phyloP scores from a whole-genome alignment of 2,113 vertebrate genomes.

The Alethe castanea region DNA sequence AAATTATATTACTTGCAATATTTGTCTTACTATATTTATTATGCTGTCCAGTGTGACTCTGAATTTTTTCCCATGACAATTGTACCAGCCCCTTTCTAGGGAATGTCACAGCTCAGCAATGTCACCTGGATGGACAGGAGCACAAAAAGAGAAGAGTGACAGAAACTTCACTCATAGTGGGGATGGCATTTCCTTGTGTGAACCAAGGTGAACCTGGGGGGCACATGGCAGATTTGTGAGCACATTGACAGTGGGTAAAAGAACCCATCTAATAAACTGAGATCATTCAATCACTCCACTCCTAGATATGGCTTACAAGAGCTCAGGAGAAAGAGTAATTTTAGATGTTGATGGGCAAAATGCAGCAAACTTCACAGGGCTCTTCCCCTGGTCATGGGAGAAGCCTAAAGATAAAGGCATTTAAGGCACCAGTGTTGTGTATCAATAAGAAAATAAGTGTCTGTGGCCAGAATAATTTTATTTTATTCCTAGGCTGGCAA shows the following conservation, averaged over 20 bases:
- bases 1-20: neutral
- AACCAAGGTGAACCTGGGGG: neutral
- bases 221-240: neutral
- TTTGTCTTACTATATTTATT: neutral
- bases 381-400: neutral
- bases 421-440: neutral
- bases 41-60: neutral
- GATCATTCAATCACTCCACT: neutral
- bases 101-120: neutral
- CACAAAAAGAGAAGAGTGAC: neutral
- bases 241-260: neutral
- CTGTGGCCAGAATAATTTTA: neutral
- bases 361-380: neutral
- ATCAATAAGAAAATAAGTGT: slow-evolving; percentile 19
- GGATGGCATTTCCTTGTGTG: neutral
- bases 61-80: neutral
- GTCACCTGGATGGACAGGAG: neutral
- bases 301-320: neutral
- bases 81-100: neutral
- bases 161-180: neutral
- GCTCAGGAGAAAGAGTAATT: neutral
- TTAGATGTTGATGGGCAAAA: neutral
- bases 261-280: neutral
- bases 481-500: slow-evolving; percentile 6
- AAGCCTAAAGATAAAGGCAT: neutral